phyloP scores from a whole-genome alignment of 2,888 invertebrate genomes.

The Fragum sueziense region DNA sequence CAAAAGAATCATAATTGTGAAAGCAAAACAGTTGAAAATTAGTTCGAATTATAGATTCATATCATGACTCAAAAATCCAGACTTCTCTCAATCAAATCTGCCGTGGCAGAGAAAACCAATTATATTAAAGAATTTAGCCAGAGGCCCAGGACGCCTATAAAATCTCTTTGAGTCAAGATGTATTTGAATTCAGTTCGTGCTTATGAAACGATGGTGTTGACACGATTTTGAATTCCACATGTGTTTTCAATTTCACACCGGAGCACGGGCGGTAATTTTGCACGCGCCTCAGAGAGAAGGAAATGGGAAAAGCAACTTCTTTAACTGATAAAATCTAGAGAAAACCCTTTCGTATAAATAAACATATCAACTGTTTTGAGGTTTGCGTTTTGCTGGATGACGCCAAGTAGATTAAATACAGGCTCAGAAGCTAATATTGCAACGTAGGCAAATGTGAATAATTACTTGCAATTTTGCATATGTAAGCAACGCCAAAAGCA shows the following conservation, averaged over 20 bases:
- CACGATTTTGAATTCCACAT: constrained; percentile 56
- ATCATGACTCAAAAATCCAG: too few relatives aligned
- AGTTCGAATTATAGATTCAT: too few relatives aligned
- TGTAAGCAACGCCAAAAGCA: too few relatives aligned
- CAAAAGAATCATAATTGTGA: too few relatives aligned
- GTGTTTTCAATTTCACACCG: constrained; percentile 58
- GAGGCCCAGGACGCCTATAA: neutral
- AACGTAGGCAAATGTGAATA: too few relatives aligned
- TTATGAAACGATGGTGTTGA: constrained; percentile 45
- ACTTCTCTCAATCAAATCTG: too few relatives aligned
- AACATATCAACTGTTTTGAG: neutral
- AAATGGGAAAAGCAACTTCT: constrained; percentile 50
- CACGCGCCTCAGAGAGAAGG: constrained; percentile 55
- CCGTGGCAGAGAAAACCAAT: neutral
- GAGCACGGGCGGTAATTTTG: constrained; percentile 57
- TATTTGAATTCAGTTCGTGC: constrained; percentile 6
- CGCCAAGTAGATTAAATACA: too few relatives aligned
- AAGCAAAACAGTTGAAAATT: too few relatives aligned
- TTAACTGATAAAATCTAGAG: constrained; percentile 49
- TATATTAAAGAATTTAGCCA: constrained; percentile 7
- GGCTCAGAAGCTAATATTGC: too few relatives aligned
- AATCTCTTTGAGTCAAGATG: constrained; percentile 11
- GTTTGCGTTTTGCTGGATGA: too few relatives aligned
- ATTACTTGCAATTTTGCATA: too few relatives aligned
- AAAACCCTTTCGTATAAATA: constrained; percentile 2